Evolutionary conservation across 2,888 invertebrate species (phyloP).

Genomic region (Idaea aversata): DNA sequence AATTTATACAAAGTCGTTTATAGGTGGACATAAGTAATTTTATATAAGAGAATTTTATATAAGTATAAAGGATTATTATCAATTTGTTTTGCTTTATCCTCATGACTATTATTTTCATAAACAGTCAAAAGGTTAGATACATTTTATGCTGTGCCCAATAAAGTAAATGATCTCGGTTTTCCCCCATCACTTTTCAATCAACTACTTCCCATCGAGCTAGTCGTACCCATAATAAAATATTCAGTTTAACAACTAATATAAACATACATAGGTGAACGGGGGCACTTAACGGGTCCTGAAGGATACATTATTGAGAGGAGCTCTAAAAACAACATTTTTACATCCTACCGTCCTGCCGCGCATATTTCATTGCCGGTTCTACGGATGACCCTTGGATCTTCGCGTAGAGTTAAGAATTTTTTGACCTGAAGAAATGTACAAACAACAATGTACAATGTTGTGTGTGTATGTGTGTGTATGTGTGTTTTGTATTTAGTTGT

Average conservation of each 20-base stretch:
- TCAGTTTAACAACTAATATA: slow-evolving; percentile 2
- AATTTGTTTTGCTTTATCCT: no score
- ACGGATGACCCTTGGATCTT: slow-evolving; percentile 70
- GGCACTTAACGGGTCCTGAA: slow-evolving; percentile 70
- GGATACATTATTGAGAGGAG: slow-evolving; percentile 72
- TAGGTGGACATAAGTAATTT: no score
- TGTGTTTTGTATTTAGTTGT: no score
- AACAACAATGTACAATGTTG: no score
- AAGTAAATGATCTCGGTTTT: neutral
- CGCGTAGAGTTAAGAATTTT: slow-evolving; percentile 44
- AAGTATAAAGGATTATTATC: no score
- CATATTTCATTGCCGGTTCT: slow-evolving; percentile 76
- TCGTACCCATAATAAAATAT: neutral
- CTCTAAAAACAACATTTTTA: slow-evolving; percentile 79
- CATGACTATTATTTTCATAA: no score
- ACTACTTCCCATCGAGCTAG: slow-evolving; percentile 4
- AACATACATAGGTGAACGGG: slow-evolving; percentile 45
- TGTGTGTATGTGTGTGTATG: no score
- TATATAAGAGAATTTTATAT: no score
- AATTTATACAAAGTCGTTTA: no score
- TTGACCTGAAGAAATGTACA: slow-evolving; percentile 19
- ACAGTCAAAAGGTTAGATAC: neutral
- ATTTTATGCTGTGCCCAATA: neutral
- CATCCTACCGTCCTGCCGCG: slow-evolving; percentile 66
- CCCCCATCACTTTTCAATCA: slow-evolving; percentile 11